phyloP scores from a whole-genome alignment of 2,797 vertebrate species.

The Rhodeus uyekii region DNA sequence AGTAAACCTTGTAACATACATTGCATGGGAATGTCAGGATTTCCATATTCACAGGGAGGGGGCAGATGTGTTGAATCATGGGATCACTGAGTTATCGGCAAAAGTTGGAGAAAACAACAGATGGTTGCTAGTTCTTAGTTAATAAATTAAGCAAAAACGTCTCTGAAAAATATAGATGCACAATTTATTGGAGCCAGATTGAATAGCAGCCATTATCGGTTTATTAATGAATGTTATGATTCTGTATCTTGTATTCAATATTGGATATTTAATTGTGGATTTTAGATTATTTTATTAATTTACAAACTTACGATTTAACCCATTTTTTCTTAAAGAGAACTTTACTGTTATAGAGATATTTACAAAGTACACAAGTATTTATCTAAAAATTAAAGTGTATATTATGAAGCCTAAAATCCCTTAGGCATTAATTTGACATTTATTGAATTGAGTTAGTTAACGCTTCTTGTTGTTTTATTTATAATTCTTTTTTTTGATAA shows the following conservation, averaged over 20 bases:
- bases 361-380: not conserved
- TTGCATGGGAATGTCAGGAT: slow-evolving; percentile 25
- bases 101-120: not conserved
- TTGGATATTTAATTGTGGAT: not conserved
- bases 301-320: not conserved
- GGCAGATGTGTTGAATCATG: slow-evolving; percentile 15
- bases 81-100: not conserved
- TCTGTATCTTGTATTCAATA: not conserved
- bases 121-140: not conserved
- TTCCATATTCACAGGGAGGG: not conserved
- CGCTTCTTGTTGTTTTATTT: no score
- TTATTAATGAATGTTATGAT: not conserved
- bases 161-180: not conserved
- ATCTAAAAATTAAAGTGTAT: not conserved
- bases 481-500: no score
- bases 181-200: not conserved
- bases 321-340: not conserved
- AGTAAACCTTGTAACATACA: not conserved
- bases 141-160: not conserved
- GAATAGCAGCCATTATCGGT: not conserved
- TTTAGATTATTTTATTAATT: not conserved
- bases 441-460: not conserved
- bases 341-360: not conserved
- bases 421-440: not conserved
- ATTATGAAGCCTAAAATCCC: not conserved